Evolutionary conservation across 2,888 invertebrate genomes (phyloP).

Genomic region (Geotrupes spiniger): DNA sequence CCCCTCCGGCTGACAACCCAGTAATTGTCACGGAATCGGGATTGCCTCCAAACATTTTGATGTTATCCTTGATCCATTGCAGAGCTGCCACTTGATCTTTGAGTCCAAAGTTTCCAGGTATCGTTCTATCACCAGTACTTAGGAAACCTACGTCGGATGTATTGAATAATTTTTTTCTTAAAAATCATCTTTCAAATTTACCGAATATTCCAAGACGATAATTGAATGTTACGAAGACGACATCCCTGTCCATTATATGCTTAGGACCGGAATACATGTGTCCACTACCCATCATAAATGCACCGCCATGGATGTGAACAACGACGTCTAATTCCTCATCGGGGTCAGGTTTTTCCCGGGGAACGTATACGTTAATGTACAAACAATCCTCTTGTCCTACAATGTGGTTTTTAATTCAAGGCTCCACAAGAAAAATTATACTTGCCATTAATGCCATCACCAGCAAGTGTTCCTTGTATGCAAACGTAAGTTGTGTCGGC

Average conservation of each 20-base stretch:
- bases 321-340: constrained; percentile 53
- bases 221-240: constrained; percentile 63
- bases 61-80: constrained; percentile 44
- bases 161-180: neutral
- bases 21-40: constrained; percentile 43
- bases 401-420: neutral
- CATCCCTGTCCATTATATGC: constrained; percentile 59
- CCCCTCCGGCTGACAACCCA: constrained; percentile 45
- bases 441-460: neutral
- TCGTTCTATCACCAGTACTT: constrained; percentile 43
- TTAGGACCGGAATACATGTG: constrained; percentile 54
- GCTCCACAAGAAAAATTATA: neutral
- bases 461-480: constrained; percentile 14
- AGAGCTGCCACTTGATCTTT: constrained; percentile 45
- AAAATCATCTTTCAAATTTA: constrained; percentile 28
- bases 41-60: constrained; percentile 45
- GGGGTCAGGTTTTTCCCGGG: constrained; percentile 33
- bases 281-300: constrained; percentile 61
- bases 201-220: constrained; percentile 65
- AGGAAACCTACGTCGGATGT: constrained; percentile 34
- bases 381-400: constrained; percentile 62
- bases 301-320: constrained; percentile 62
- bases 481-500: constrained; percentile 49
- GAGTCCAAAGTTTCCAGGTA: constrained; percentile 45
- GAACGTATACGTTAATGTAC: constrained; percentile 59